Conservation (phyloP, 2,797 vertebrate species). For the Pantherophis alleghaniensis region DNA sequence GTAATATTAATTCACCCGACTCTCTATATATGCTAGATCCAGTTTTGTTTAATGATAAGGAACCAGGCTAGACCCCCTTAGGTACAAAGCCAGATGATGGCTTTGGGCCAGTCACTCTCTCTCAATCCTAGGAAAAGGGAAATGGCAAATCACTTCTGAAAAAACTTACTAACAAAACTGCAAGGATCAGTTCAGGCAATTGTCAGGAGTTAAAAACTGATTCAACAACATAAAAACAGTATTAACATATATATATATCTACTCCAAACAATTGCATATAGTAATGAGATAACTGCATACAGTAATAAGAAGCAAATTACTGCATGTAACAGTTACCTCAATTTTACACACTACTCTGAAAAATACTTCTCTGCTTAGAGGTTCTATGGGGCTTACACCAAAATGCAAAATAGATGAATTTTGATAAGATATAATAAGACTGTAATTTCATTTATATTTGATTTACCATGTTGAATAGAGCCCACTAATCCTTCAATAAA, state of each 20-base stretch:
- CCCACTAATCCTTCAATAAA: not conserved
- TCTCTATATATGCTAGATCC: not conserved
- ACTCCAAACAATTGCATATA: not conserved
- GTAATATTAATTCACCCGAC: not conserved
- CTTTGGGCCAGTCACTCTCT: not conserved
- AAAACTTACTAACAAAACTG: not conserved
- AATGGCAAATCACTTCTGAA: not conserved
- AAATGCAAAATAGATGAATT: not conserved
- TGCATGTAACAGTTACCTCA: not conserved
- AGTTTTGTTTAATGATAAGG: not conserved
- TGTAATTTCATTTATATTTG: not conserved
- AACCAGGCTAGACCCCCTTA: not conserved
- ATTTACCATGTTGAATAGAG: not conserved
- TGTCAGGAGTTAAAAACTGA: not conserved
- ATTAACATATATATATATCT: not conserved
- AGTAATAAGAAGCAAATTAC: not conserved
- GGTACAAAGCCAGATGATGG: not conserved
- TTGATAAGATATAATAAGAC: not conserved
- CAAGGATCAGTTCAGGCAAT: not conserved
- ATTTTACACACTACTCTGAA: not conserved
- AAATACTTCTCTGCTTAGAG: not conserved
- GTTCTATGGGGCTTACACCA: not conserved
- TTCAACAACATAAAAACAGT: not conserved
- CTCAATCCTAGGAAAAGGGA: not conserved
- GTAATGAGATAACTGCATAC: not conserved